These are phyloP conservation scores for Ctenopoma multispine DNA, from an alignment of 2,797 vertebrate species.

Conservation along the genomic window DNA sequence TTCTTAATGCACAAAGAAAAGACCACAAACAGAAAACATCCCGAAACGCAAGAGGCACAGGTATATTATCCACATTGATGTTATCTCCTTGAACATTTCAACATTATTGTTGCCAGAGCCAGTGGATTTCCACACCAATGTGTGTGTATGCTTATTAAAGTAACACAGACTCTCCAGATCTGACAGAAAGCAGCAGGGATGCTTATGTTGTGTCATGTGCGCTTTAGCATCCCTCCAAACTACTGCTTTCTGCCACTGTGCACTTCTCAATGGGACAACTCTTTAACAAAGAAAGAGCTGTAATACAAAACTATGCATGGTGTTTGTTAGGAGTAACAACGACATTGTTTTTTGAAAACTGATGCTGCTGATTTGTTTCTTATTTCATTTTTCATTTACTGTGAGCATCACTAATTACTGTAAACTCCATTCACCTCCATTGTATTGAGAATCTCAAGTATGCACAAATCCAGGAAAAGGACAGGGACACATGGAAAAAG, in stretches of 20 bases:
- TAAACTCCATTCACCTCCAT: neutral
- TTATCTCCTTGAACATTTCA: too few species aligned
- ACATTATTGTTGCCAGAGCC: too few species aligned
- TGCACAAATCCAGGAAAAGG: neutral
- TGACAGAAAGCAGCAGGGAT: neutral
- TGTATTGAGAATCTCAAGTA: neutral
- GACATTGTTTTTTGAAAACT: neutral
- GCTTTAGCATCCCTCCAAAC: neutral
- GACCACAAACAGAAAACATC: neutral
- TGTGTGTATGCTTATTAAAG: neutral
- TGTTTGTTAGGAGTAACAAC: too few species aligned
- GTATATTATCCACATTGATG: neutral
- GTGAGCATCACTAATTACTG: neutral
- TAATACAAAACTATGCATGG: neutral
- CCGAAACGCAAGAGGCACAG: neutral
- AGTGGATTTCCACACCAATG: neutral
- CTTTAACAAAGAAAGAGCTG: neutral
- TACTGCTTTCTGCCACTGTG: neutral
- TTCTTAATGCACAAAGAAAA: neutral
- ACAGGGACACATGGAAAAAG: neutral
- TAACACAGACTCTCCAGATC: neutral
- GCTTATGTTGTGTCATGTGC: neutral
- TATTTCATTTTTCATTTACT: neutral
- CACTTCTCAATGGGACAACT: neutral
- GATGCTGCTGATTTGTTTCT: neutral